Evolutionary conservation across 2,888 invertebrate genomes (phyloP).

Genomic region (Labia minor): DNA sequence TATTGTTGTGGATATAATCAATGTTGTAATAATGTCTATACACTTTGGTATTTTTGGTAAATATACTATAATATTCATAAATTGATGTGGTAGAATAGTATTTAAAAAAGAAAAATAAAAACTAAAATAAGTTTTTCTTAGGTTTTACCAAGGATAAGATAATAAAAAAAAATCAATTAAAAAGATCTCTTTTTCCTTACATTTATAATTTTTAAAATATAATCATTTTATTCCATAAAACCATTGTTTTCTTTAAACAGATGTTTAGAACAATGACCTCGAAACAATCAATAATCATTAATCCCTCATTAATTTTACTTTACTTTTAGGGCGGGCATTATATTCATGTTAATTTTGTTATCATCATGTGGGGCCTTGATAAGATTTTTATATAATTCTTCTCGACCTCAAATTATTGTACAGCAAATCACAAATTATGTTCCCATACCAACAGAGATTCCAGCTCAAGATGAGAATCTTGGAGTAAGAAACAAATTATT

Average conservation of each 20-base stretch:
- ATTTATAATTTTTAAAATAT: no score
- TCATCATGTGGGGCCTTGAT: slow-evolving; percentile 32
- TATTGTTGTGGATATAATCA: slow-evolving; percentile 26
- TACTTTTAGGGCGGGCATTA: slow-evolving; percentile 29
- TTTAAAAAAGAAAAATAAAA: no score
- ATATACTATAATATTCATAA: slow-evolving; percentile 13
- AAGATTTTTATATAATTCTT: slow-evolving; percentile 30
- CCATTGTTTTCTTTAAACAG: no score
- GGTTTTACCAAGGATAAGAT: no score
- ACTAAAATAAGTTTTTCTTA: neutral
- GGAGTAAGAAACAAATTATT: slow-evolving; percentile 18
- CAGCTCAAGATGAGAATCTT: slow-evolving; percentile 21
- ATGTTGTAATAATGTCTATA: slow-evolving; percentile 25
- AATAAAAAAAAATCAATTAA: no score
- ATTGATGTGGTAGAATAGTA: no score
- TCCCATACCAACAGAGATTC: slow-evolving; percentile 24
- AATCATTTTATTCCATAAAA: no score
- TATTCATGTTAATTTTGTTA: slow-evolving; percentile 29
- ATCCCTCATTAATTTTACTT: no score
- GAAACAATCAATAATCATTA: no score
- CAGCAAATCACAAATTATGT: slow-evolving; percentile 26
- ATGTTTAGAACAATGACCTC: no score
- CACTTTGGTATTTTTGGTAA: slow-evolving; percentile 25
- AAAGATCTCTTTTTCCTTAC: slow-evolving; percentile 8
- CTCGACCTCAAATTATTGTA: slow-evolving; percentile 25